Conservation (phyloP, 2,797 vertebrate genomes). For the Scarus forsteni region DNA sequence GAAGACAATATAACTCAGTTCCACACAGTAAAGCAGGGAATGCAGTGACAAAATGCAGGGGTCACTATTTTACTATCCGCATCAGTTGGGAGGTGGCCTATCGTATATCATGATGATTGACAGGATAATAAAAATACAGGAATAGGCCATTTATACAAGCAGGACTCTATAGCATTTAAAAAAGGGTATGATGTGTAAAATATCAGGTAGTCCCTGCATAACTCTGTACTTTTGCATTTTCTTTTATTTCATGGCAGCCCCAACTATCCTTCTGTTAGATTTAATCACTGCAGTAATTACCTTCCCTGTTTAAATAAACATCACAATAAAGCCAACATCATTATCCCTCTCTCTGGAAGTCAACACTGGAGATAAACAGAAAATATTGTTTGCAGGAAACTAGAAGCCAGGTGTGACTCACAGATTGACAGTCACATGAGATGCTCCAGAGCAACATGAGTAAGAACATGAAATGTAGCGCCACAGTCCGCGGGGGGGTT, state of each 20-base stretch:
- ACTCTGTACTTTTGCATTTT: neutral
- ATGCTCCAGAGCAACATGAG: constrained; percentile 70
- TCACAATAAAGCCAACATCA: constrained; percentile 24
- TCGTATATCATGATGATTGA: constrained; percentile 54
- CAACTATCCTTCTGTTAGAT: neutral
- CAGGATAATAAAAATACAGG: constrained; percentile 44
- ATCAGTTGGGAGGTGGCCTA: constrained; percentile 12
- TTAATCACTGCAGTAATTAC: neutral
- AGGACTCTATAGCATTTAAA: constrained; percentile 1
- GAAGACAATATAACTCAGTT: constrained; percentile 42
- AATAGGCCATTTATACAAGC: constrained; percentile 25
- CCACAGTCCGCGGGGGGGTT: constrained; percentile 28
- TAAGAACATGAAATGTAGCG: constrained; percentile 63
- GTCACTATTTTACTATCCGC: constrained; percentile 59
- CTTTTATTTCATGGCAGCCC: neutral
- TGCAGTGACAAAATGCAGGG: constrained; percentile 38
- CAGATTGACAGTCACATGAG: constrained; percentile 57
- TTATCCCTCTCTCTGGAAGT: constrained; percentile 53
- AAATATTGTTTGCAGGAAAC: constrained; percentile 32
- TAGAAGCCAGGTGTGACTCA: constrained; percentile 69
- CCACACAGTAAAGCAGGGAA: constrained; percentile 31
- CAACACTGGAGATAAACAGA: constrained; percentile 41
- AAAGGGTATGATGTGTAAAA: neutral
- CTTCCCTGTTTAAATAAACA: constrained; percentile 2
- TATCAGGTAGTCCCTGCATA: neutral